Conservation (phyloP, 2,888 invertebrate genomes). For the Melipona bicolor region DNA sequence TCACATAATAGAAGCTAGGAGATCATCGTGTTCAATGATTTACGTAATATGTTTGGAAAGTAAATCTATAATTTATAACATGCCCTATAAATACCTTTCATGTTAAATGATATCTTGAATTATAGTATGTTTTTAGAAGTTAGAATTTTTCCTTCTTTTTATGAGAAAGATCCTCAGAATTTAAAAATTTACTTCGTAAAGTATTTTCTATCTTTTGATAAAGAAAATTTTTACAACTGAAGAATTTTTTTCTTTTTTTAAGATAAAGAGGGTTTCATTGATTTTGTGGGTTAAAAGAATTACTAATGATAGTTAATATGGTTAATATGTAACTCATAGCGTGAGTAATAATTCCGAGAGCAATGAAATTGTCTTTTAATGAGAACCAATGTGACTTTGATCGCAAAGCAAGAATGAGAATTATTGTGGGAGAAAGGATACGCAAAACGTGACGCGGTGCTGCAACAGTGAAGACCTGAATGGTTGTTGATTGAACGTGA, state of each 20-base stretch:
- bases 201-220: neutral
- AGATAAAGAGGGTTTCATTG: neutral
- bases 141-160: neutral
- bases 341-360: neutral
- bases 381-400: neutral
- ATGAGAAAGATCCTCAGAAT: neutral
- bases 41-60: slow-evolving; percentile 24
- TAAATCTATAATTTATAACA: neutral
- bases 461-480: slow-evolving; percentile 11
- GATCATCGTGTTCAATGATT: neutral
- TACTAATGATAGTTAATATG: neutral
- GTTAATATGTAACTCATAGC: neutral
- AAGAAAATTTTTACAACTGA: neutral
- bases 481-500: neutral
- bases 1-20: slow-evolving; percentile 15
- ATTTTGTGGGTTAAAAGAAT: neutral
- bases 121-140: neutral
- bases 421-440: neutral
- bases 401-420: neutral
- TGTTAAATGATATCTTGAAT: no score
- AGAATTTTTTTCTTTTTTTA: neutral
- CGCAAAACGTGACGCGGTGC: slow-evolving; percentile 9
- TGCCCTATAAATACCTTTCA: neutral
- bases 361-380: neutral
- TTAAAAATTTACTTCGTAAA: neutral